phyloP scores from a whole-genome alignment of 2,797 vertebrate genomes.

The Tragopan temminckii region DNA sequence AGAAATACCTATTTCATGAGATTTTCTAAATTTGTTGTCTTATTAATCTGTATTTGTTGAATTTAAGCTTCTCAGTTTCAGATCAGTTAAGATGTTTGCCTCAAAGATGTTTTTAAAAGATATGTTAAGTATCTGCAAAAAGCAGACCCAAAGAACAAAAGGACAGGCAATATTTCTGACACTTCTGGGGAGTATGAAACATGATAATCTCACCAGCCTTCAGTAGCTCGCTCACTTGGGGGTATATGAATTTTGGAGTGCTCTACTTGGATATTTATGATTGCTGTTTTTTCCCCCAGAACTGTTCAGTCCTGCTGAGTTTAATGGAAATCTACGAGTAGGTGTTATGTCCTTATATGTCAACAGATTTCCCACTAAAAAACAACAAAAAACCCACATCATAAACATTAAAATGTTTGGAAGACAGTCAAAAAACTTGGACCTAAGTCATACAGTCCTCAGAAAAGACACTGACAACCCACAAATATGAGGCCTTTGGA shows the following conservation, averaged over 20 bases:
- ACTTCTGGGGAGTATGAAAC: neutral
- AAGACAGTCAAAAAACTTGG: neutral
- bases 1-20: neutral
- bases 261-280: neutral
- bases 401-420: neutral
- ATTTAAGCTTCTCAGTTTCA: neutral
- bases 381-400: no score
- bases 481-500: conserved; percentile 5
- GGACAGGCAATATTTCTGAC: neutral
- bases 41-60: neutral
- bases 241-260: neutral
- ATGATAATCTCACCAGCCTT: neutral
- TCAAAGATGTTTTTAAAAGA: neutral
- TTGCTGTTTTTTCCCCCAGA: neutral
- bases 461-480: conserved; percentile 14
- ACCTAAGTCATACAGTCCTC: neutral
- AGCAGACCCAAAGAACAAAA: neutral
- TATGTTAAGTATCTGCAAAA: rapidly evolving
- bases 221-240: neutral
- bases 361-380: neutral
- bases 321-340: neutral
- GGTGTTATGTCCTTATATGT: neutral
- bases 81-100: neutral
- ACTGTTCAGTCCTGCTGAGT: neutral
- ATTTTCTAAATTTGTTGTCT: neutral